A percentile compares a stretch with the other conserved stretches of the same genome.
These are phyloP conservation scores for Rhegmatorhina hoffmannsi DNA, from an alignment of 2,113 vertebrate species.

Conservation along the genomic window DNA sequence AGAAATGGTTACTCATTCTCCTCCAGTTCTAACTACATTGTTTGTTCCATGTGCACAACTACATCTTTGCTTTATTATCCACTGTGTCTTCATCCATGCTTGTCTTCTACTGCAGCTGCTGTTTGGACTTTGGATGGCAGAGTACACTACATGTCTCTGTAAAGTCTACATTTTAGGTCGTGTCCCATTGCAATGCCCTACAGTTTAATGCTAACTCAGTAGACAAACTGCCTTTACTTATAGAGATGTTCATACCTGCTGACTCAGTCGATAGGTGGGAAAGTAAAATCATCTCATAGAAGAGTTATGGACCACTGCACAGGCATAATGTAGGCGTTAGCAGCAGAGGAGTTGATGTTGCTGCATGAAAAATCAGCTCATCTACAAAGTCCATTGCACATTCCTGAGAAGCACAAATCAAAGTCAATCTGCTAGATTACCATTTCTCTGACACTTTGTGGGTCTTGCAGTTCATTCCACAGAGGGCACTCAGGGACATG, in stretches of 20 bases:
- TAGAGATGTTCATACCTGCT: not conserved
- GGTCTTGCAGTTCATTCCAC: not conserved
- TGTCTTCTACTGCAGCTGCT: not conserved
- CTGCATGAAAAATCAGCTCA: not conserved
- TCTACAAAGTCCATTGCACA: not conserved
- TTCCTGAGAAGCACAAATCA: not conserved
- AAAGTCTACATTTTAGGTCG: not conserved
- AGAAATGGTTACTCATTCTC: not conserved
- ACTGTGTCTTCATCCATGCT: not conserved
- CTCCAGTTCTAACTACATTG: not conserved
- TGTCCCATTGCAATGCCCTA: not conserved
- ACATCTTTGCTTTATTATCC: not conserved
- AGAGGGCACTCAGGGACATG: rapidly evolving
- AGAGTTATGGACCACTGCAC: not conserved
- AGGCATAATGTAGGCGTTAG: not conserved
- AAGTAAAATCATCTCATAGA: not conserved
- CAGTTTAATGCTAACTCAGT: not conserved
- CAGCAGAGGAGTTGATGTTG: not conserved
- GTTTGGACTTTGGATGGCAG: not conserved
- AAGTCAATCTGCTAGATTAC: not conserved
- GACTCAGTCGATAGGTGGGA: not conserved
- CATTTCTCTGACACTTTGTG: not conserved
- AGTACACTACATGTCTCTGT: not conserved
- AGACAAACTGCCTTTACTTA: not conserved
- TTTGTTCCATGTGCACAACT: not conserved